Evolutionary conservation across 2,888 invertebrate genomes (phyloP), one percentile per base, ranked within the genome.

Genomic region (Oasisia sp.): DNA sequence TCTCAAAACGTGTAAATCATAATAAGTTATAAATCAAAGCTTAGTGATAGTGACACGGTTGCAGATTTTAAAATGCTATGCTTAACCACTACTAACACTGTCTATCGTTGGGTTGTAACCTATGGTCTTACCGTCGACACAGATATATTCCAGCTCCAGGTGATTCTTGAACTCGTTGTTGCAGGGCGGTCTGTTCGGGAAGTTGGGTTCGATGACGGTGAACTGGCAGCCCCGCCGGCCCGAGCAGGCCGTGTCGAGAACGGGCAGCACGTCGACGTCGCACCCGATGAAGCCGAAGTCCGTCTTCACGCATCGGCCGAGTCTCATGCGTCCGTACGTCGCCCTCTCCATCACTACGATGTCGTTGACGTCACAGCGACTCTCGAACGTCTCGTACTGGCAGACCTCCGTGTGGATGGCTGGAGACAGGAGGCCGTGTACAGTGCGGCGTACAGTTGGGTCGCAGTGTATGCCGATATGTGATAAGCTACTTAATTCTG

Each of bases 111-210:
- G 38, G 38, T 38, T 38, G 38, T 38, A 38, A 38, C 38, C 38
- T 38, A 38, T 4, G 4, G 38, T 27, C 90, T 90, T 44, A 90
- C 90, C 90, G 44, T 32, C 14, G 38, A 90, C 90, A 44, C 90
- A 90, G 5, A n/a, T 90, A n/a, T 90, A 90, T n/a, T 44, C 32
- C 90, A 90, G 38, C 32, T 90, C 90, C 32, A 90, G 90, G 32
- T 90, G 90, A n/a, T 90, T 90, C 27, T 90, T 90, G 90, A 90
- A 90, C 90, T 90, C 90, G 38, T 90, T 44, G 32, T 90, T 90
- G 3, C 90, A 90, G 32, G 90, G 90, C n/a, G 32, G 19, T 19
- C 8, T 32, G 90, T 90, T 90, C 32, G 32, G 38, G 44, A 90
- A 90, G 90, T 90, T 90, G 12, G 90, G 90, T 14, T 90, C 90